These are phyloP conservation scores for Nibea coibor DNA, from an alignment of 2,113 vertebrate genomes.

Conservation along the genomic window DNA sequence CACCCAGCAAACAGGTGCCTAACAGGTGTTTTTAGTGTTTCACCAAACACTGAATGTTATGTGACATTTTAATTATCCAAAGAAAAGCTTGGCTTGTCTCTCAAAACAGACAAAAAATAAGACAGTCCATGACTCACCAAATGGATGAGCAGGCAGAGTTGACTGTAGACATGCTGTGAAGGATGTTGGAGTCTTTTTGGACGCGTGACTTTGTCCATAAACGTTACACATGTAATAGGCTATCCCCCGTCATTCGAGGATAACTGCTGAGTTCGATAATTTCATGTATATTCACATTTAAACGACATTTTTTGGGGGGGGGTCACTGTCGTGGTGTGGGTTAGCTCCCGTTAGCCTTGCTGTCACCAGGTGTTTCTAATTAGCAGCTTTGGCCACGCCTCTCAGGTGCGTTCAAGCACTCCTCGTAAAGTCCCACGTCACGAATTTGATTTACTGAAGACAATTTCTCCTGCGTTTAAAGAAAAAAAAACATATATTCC, in stretches of 20 bases:
- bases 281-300: background rate
- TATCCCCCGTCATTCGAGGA: background rate
- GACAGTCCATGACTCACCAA: background rate
- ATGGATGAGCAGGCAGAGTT: too few relatives aligned
- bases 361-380: background rate
- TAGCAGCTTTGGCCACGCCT: background rate
- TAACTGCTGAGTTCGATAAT: background rate
- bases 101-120: background rate
- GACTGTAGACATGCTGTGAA: background rate
- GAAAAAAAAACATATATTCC: too few relatives aligned
- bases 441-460: background rate
- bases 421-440: background rate
- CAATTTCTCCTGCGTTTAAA: background rate
- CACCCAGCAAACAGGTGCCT: too few relatives aligned
- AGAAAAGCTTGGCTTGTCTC: background rate
- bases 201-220: too few relatives aligned
- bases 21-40: too few relatives aligned
- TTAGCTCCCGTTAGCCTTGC: fast-evolving
- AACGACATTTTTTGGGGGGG: background rate
- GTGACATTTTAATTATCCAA: too few relatives aligned
- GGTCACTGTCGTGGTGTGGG: too few relatives aligned
- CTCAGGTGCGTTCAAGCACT: background rate
- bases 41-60: background rate
- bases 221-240: too few relatives aligned
- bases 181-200: too few relatives aligned